Conservation (phyloP, 2,797 vertebrate genomes). For the Rhodeus uyekii region DNA sequence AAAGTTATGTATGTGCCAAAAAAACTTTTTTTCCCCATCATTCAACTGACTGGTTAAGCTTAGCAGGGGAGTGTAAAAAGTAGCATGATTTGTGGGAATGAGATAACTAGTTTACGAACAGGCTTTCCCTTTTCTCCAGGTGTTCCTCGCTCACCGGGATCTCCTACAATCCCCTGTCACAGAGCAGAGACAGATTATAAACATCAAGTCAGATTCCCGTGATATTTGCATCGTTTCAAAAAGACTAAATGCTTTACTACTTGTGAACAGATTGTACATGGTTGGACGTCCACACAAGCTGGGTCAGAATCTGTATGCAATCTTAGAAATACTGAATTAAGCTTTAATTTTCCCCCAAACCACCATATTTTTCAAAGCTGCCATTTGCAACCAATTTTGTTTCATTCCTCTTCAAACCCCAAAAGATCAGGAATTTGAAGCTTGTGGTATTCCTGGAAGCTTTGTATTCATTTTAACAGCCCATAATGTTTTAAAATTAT, state of each 20-base stretch:
- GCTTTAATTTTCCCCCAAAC: not conserved
- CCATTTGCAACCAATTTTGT: slow-evolving; percentile 15
- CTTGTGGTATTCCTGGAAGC: not conserved
- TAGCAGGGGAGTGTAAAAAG: not conserved
- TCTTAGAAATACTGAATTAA: not conserved
- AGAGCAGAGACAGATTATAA: slow-evolving; percentile 37
- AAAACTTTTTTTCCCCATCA: not conserved
- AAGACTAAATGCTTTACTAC: slow-evolving; percentile 3
- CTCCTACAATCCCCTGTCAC: slow-evolving; percentile 81
- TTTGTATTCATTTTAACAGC: not conserved
- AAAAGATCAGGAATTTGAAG: slow-evolving; percentile 18
- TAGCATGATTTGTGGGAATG: not conserved
- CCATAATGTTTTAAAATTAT: not conserved
- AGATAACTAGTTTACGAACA: slow-evolving; percentile 66
- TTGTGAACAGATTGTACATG: not conserved
- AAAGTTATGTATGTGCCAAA: slow-evolving; percentile 19
- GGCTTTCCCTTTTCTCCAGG: slow-evolving; percentile 78
- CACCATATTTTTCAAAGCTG: slow-evolving; percentile 6
- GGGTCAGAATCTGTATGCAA: not conserved
- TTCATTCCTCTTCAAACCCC: slow-evolving; percentile 14
- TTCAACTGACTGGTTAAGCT: not conserved
- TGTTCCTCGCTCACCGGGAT: slow-evolving; percentile 78
- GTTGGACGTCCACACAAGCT: not conserved
- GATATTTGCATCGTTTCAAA: not conserved
- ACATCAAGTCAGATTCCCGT: not conserved